Base-by-base conservation (phyloP, 2,113 vertebrate genomes). In the Xenotilapia leptura region DNA sequence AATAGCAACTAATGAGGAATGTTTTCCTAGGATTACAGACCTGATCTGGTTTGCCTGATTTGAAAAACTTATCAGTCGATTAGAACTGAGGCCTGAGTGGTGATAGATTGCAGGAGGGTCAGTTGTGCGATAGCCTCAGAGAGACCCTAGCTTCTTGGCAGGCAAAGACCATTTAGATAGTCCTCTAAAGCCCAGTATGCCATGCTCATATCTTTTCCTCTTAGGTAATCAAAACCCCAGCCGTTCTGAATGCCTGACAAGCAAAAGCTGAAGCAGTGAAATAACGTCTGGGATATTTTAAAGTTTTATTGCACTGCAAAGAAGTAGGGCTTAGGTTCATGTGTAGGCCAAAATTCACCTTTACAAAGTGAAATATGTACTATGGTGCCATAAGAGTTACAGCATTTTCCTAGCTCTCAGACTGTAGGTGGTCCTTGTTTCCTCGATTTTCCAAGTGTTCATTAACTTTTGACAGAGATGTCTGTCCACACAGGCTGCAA, bases 21-120 rank as follows among this genome's bases (percentile, higher is more conserved):
- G 90, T 83, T 88, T 90, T 88, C 89, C 95, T 95, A 94, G 92
- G 91, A 26, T 58, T 84, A 62, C 51, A 88, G 89, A 90, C 54
- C 82, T 83, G 79, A 89, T 88, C 91, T 92, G 92, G 89, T 81
- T 38, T 7, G 26, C 88, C 89, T 86, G 91, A 91, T 88, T 88
- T 53, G 58, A 47, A 54, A 65, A 80, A 77, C 87, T 93, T 95
- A 95, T 96, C 94, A 92, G 88, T 36, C 36, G 58, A 77, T 73
- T 75, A 58, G 82, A 82, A 83, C 42, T 56, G 51, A 87, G 77
- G 36, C 88, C 86, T 83, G 88, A 90, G 92, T 91, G 90, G 68
- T 92, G 92, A 95, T 89, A 65, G 89, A 92, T 75, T 84, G 51
- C 90, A 90, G 75, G 79, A 85, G 68, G 36, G 56, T 79, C 42